Base-by-base conservation (phyloP, 2,888 invertebrate genomes). In the Spicauda simplicius region DNA sequence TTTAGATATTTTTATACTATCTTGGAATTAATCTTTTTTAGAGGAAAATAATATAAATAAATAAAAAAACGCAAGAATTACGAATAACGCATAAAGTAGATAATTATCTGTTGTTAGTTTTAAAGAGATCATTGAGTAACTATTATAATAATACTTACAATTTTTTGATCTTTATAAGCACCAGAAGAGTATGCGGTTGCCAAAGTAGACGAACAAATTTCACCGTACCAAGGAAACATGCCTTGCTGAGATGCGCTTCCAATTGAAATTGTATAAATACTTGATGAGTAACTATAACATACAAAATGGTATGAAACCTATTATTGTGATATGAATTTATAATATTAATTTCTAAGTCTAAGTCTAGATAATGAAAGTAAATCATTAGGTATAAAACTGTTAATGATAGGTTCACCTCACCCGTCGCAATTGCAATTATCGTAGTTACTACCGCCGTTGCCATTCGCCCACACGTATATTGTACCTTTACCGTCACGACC, bases 381-480 rank as follows among this genome's bases (percentile, higher is more conserved):
- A 10, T 8, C 33, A 8, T 30, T 30, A 33, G 10, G 33, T 3
- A 33, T 33, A 33, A 33, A 7, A 33, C 33, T 33, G 7, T 33
- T 33, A 6, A 45, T 45, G 45, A n/a, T n/a, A 45, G n/a, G 30
- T 53, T 58, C 41, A 66, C 95, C 94, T 87, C 97, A 98, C 77
- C 99, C 99, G 84, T 99, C 99, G 83, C 97, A 97, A 79, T 97
- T 97, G 82, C 99, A 98, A 85, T 98, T 97, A 85, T 98, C 98
- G 8, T 94, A 94, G 70, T 95, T 94, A 11, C 94, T 94, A 5
- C 98, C 98, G 0, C 98, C 98, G 80, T 98, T 98, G 2, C 98
- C 98, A 33, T 97, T 97, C 0, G 98, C 98, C 97, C 98, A 98
- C 0, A 98, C 97, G 85, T 97, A 98, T 73, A 98, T 96, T 12